A percentile compares a stretch with the other conserved stretches of the same genome.
phyloP scores from a whole-genome alignment of 2,888 invertebrate genomes.

The Drosophila seclusa region DNA sequence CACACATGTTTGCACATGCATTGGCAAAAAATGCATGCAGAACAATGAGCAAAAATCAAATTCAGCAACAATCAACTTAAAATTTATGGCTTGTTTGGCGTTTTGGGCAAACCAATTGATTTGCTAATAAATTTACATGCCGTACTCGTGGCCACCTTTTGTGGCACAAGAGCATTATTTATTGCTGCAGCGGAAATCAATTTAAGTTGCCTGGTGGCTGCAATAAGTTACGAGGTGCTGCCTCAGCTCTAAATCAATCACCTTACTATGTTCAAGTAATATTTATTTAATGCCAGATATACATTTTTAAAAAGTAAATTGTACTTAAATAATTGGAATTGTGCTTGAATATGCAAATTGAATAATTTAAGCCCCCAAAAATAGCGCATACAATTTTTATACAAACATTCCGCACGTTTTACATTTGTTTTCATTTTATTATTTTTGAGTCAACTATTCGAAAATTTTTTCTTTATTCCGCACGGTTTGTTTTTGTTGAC shows the following conservation, averaged over 20 bases:
- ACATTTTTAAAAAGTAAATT: slow-evolving; percentile 17
- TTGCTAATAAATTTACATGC: slow-evolving; percentile 64
- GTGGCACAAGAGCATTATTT: slow-evolving; percentile 6
- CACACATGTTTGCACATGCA: slow-evolving; percentile 7
- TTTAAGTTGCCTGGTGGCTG: slow-evolving; percentile 22
- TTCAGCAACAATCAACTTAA: slow-evolving; percentile 4
- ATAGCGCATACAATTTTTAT: slow-evolving; percentile 33
- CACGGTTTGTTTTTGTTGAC: slow-evolving; percentile 44
- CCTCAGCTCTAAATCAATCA: slow-evolving; percentile 63
- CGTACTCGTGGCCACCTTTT: slow-evolving; percentile 23
- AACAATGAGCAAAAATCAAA: slow-evolving; percentile 34
- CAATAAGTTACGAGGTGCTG: neutral
- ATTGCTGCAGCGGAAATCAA: slow-evolving; percentile 45
- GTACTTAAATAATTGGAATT: slow-evolving; percentile 51
- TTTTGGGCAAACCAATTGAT: slow-evolving; percentile 46
- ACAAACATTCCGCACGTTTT: slow-evolving; percentile 41
- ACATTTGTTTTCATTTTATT: slow-evolving; percentile 14
- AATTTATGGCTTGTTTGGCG: slow-evolving; percentile 49
- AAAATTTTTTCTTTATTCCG: slow-evolving; percentile 52
- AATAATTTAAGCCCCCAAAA: slow-evolving; percentile 17
- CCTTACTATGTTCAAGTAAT: slow-evolving; percentile 55
- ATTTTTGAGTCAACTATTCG: slow-evolving; percentile 13
- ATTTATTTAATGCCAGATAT: slow-evolving; percentile 35
- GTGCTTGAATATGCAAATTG: slow-evolving; percentile 20
- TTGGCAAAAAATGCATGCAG: slow-evolving; percentile 1